Evolutionary conservation across 2,888 invertebrate genomes (phyloP).

Genomic region (Cetonia aurata): DNA sequence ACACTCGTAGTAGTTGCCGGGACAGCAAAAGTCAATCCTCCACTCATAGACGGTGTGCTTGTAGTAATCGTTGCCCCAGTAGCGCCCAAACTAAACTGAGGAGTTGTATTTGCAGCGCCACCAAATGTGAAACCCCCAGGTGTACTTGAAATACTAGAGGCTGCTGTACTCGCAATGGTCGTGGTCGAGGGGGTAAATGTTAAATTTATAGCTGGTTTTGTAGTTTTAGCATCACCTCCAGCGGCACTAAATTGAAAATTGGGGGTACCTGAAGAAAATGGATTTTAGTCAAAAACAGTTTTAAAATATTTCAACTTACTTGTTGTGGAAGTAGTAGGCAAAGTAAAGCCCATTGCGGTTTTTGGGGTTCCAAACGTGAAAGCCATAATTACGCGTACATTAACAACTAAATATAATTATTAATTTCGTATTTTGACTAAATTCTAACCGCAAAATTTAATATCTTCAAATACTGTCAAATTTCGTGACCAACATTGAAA

Average conservation of each 20-base stretch:
- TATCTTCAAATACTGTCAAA: neutral
- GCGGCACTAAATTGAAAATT: slow-evolving; percentile 41
- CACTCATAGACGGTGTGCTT: slow-evolving; percentile 32
- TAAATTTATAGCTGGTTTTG: slow-evolving; percentile 46
- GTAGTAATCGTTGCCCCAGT: slow-evolving; percentile 24
- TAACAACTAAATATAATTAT: neutral
- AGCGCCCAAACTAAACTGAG: slow-evolving; percentile 49
- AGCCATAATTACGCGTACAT: slow-evolving; percentile 52
- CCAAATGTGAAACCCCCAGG: slow-evolving; percentile 35
- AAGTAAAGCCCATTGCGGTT: slow-evolving; percentile 61
- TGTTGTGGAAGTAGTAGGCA: slow-evolving; percentile 60
- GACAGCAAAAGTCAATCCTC: slow-evolving; percentile 30
- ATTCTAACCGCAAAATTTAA: neutral
- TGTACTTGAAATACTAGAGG: slow-evolving; percentile 22
- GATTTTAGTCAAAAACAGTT: neutral
- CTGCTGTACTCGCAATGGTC: slow-evolving; percentile 21
- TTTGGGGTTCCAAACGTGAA: slow-evolving; percentile 58
- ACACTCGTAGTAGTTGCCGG: slow-evolving; percentile 26
- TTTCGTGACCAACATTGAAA: neutral
- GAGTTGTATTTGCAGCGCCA: slow-evolving; percentile 41
- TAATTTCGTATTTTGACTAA: slow-evolving; percentile 4
- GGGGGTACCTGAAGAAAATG: slow-evolving; percentile 14
- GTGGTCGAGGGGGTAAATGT: slow-evolving; percentile 28
- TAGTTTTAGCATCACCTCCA: slow-evolving; percentile 45
- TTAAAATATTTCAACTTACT: slow-evolving; percentile 38